Percentiles rank a stretch among this genome's conserved stretches.
These are phyloP conservation scores for Acleris emargana DNA, from an alignment of 2,888 invertebrate species.

Conservation along the genomic window DNA sequence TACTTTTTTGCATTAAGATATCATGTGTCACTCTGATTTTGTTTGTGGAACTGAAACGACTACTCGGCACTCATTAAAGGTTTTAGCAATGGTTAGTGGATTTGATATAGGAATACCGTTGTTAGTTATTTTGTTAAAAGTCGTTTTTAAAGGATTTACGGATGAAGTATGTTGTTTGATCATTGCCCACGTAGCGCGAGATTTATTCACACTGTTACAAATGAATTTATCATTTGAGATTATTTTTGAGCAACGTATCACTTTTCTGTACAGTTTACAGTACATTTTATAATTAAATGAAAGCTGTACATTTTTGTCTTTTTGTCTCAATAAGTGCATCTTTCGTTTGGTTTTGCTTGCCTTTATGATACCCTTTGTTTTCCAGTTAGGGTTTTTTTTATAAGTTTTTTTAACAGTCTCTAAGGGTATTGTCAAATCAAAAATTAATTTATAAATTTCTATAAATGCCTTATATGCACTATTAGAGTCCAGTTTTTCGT, in stretches of 20 bases:
- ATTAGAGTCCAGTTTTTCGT: too few relatives aligned
- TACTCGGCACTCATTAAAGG: too few relatives aligned
- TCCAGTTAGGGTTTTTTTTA: slow-evolving; percentile 9
- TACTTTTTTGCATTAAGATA: too few relatives aligned
- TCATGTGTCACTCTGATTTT: too few relatives aligned
- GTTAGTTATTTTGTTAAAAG: too few relatives aligned
- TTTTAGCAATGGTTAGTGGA: background rate
- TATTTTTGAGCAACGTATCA: background rate
- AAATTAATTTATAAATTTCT: background rate
- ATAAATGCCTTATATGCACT: background rate
- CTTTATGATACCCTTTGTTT: slow-evolving; percentile 2
- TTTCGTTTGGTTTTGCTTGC: too few relatives aligned
- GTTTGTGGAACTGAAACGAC: too few relatives aligned
- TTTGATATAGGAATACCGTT: background rate
- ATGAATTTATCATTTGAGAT: background rate
- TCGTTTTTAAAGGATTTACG: background rate
- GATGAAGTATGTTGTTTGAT: background rate
- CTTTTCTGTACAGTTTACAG: background rate
- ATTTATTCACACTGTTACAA: background rate
- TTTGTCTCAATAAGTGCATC: background rate
- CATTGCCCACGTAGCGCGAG: background rate
- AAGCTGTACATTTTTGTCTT: too few relatives aligned
- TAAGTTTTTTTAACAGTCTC: background rate
- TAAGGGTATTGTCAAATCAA: background rate
- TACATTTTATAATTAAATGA: too few relatives aligned